Conservation (phyloP, 2,797 vertebrate species). For the Dermochelys coriacea region DNA sequence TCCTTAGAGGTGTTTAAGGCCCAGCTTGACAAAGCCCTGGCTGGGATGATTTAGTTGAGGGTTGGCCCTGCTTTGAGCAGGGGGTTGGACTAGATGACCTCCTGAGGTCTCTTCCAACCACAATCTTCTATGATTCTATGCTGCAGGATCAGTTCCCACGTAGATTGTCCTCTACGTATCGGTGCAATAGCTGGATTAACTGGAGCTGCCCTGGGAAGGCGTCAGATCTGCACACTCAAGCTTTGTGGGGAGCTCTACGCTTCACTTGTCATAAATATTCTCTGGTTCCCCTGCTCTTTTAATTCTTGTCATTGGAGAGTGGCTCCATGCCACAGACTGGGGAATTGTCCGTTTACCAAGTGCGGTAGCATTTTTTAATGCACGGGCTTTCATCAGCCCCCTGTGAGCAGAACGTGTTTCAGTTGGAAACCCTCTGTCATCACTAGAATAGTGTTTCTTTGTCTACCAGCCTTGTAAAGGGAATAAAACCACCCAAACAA, state of each 20-base stretch:
- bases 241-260: background rate
- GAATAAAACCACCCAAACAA: background rate
- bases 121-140: no score
- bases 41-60: no score
- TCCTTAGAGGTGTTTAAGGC: no score
- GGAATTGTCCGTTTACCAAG: background rate
- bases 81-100: no score
- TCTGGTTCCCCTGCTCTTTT: background rate
- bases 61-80: no score
- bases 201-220: background rate
- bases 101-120: no score
- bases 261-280: background rate
- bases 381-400: background rate
- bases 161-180: background rate
- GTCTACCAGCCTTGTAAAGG: background rate
- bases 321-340: background rate
- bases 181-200: background rate
- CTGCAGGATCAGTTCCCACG: background rate
- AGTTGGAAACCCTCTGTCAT: background rate
- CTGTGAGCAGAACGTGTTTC: background rate
- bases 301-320: background rate
- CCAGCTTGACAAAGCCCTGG: no score
- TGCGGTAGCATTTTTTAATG: background rate
- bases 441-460: background rate
- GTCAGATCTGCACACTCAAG: background rate